These are phyloP conservation scores for Conistra vaccinii DNA, from an alignment of 2,888 invertebrate species.

Conservation along the genomic window DNA sequence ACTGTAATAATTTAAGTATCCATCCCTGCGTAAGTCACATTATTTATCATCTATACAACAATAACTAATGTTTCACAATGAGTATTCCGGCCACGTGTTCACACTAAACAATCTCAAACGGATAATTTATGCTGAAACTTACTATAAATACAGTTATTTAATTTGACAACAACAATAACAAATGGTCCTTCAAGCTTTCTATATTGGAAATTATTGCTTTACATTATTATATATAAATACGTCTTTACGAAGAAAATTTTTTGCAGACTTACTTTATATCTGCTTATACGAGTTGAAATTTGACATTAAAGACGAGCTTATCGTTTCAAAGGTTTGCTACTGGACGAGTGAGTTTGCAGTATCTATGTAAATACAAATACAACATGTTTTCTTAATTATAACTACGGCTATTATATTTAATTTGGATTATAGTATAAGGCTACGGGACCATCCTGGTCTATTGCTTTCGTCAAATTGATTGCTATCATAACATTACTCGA, in stretches of 20 bases:
- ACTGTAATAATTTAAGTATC: constrained; percentile 91
- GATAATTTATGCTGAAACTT: constrained; percentile 90
- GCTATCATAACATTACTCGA: constrained; percentile 58
- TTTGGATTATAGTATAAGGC: constrained; percentile 64
- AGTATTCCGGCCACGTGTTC: constrained; percentile 87
- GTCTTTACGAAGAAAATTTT: constrained; percentile 69
- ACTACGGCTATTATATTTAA: constrained; percentile 57
- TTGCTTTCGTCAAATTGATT: constrained; percentile 64
- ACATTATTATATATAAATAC: constrained; percentile 71
- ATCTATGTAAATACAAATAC: constrained; percentile 57
- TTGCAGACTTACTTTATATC: constrained; percentile 67
- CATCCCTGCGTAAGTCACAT: constrained; percentile 91
- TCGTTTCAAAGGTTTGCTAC: constrained; percentile 55
- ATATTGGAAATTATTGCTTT: constrained; percentile 83
- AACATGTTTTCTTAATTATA: constrained; percentile 55
- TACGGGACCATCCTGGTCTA: constrained; percentile 65
- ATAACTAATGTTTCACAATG: constrained; percentile 89
- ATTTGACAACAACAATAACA: constrained; percentile 82
- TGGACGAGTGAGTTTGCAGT: constrained; percentile 50
- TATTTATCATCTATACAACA: constrained; percentile 91
- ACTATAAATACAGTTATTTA: constrained; percentile 80
- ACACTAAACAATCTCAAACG: constrained; percentile 81
- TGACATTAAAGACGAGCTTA: constrained; percentile 65
- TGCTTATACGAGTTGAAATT: constrained; percentile 73
- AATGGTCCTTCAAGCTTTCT: constrained; percentile 87